These are phyloP conservation scores for Hoplostethus mediterraneus DNA, from an alignment of 2,797 vertebrate species.

Conservation along the genomic window DNA sequence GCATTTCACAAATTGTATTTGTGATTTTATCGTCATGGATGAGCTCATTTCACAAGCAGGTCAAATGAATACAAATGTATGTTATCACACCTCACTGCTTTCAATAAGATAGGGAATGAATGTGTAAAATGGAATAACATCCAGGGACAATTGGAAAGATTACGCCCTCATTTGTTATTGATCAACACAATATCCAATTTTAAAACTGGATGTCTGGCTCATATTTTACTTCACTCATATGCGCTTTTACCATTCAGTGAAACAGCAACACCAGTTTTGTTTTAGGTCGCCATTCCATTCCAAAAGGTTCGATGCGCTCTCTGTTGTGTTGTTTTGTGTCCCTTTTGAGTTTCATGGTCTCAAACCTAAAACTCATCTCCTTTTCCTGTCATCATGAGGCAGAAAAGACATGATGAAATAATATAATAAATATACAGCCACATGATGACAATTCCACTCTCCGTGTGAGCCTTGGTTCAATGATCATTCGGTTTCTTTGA, in stretches of 20 bases:
- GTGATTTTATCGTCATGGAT: slow-evolving; percentile 60
- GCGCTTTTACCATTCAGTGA: slow-evolving; percentile 1
- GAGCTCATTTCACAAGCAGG: slow-evolving; percentile 50
- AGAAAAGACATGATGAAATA: slow-evolving; percentile 18
- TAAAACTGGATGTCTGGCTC: no score
- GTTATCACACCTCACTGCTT: slow-evolving; percentile 22
- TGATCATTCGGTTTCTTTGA: slow-evolving; percentile 7
- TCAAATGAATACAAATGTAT: slow-evolving; percentile 56
- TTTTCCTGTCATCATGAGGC: background rate
- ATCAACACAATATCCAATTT: background rate
- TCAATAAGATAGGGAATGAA: slow-evolving; percentile 31
- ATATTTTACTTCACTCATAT: background rate
- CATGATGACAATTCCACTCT: slow-evolving; percentile 3
- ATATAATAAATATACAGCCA: no score
- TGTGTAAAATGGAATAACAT: slow-evolving; percentile 19
- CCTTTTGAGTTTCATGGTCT: no score
- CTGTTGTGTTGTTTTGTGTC: no score
- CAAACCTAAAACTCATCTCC: slow-evolving; percentile 7
- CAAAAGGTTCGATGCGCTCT: background rate
- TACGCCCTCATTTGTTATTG: background rate
- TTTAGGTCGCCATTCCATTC: background rate
- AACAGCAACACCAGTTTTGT: no score
- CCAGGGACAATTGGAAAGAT: slow-evolving; percentile 13
- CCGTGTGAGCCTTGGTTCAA: background rate
- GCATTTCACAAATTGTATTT: slow-evolving; percentile 64